Conservation (phyloP, 2,113 vertebrate genomes). For the Mirounga angustirostris region DNA sequence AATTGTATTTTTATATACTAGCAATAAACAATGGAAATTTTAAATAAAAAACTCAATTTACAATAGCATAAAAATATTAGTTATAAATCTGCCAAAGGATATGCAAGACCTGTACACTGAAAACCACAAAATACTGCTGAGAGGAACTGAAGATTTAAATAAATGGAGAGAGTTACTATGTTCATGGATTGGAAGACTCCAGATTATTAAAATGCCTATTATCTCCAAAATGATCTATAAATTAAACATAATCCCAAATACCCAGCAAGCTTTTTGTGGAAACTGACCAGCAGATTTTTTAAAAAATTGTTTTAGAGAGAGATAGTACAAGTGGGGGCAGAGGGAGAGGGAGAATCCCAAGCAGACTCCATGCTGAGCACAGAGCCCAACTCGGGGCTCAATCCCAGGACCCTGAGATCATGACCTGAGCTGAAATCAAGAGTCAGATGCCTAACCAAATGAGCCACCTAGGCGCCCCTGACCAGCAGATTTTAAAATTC, state of each 20-base stretch:
- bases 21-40: not conserved
- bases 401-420: not conserved
- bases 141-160: not conserved
- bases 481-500: not conserved
- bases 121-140: not conserved
- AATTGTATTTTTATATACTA: not conserved
- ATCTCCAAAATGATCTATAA: not conserved
- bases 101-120: not conserved
- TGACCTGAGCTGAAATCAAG: not conserved
- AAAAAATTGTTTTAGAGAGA: not conserved
- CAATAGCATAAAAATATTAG: not conserved
- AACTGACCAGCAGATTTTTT: not conserved
- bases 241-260: slow-evolving; percentile 29
- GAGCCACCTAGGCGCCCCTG: not conserved
- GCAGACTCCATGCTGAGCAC: not conserved
- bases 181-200: not conserved
- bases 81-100: not conserved
- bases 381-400: not conserved
- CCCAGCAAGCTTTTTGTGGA: not conserved
- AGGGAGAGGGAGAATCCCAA: not conserved
- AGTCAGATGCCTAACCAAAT: not conserved
- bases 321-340: not conserved
- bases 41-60: not conserved
- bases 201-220: not conserved
- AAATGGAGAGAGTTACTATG: not conserved